A percentile compares a stretch with the other conserved stretches of the same genome.
Evolutionary conservation across 2,888 invertebrate genomes (phyloP).

Genomic region (Marasmarcha lunaedactyla): DNA sequence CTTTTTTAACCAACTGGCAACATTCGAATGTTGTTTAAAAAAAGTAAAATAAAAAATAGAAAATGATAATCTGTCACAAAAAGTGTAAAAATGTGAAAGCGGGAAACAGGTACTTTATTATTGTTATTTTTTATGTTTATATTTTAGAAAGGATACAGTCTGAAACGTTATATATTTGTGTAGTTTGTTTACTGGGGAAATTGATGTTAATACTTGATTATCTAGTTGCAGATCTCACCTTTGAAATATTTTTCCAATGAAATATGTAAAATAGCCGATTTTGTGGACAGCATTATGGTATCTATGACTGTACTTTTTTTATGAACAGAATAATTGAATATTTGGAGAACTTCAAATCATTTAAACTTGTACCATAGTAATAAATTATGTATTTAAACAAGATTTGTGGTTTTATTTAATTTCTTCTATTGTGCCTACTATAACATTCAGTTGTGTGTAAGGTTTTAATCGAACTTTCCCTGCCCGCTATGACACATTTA

Average conservation of each 20-base stretch:
- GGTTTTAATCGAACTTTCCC: no score
- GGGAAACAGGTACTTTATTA: conserved; percentile 26
- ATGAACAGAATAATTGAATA: conserved; percentile 16
- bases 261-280: not conserved
- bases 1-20: not conserved
- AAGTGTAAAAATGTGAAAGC: conserved; percentile 25
- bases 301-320: conserved; percentile 17
- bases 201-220: not conserved
- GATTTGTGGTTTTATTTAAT: conserved; percentile 19
- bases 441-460: no score
- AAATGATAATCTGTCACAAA: not conserved
- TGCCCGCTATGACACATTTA: no score
- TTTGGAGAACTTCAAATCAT: conserved; percentile 31
- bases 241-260: not conserved
- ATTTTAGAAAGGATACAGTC: conserved; percentile 33
- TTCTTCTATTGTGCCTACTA: no score
- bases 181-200: not conserved
- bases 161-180: conserved; percentile 16
- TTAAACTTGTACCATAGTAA: conserved; percentile 63
- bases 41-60: not conserved
- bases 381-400: conserved; percentile 68
- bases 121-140: conserved; percentile 64
- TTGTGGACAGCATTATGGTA: not conserved
- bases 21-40: not conserved
- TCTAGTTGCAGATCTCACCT: not conserved